Percentiles rank a stretch among this genome's conserved stretches.
These are phyloP conservation scores for Diadema setosum DNA, from an alignment of 35 echinoderm and acorn worm genomes.

Conservation along the genomic window DNA sequence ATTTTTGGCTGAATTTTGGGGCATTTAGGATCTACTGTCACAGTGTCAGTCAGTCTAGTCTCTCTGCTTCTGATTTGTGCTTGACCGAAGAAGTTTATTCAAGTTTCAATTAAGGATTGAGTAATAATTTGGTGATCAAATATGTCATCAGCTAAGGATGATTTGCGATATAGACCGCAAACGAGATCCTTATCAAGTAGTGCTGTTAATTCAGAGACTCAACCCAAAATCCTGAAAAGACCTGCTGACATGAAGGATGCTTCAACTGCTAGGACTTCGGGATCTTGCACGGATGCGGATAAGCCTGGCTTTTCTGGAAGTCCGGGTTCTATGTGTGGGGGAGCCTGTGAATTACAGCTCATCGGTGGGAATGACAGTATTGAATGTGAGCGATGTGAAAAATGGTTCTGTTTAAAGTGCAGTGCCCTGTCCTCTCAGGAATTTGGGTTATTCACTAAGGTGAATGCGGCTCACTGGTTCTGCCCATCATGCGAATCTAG, in stretches of 20 bases:
- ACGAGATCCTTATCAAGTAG: not conserved
- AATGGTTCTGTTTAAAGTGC: not conserved
- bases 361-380: not conserved
- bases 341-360: not conserved
- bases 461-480: not conserved
- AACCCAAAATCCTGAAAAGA: not conserved
- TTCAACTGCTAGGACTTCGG: not conserved
- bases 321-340: not conserved
- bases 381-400: conserved; percentile 8
- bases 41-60: not conserved
- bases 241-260: not conserved
- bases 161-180: not conserved
- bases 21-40: too few species aligned
- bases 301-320: not conserved
- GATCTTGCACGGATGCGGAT: not conserved
- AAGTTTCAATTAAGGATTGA: not conserved
- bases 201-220: not conserved
- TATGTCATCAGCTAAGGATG: not conserved
- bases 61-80: not conserved
- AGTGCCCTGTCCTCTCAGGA: not conserved
- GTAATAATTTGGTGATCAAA: not conserved
- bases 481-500: not conserved
- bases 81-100: not conserved
- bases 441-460: conserved; percentile 3
- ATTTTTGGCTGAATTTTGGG: too few species aligned